A percentile compares a stretch with the other conserved stretches of the same genome.
These are phyloP conservation scores for Euwallacea similis DNA, from an alignment of 1,140 invertebrate species.

Conservation along the genomic window DNA sequence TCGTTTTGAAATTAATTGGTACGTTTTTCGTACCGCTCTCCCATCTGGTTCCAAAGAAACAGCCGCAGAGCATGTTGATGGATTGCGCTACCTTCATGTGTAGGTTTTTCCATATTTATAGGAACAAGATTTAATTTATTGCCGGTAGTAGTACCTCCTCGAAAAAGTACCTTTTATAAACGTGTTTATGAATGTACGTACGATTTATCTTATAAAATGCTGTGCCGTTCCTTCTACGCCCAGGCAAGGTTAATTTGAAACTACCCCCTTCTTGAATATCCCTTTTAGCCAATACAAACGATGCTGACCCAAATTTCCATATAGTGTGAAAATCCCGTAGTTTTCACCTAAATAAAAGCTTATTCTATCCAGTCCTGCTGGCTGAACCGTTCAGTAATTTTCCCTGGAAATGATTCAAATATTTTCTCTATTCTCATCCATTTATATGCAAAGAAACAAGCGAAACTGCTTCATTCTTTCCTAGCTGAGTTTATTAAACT, in stretches of 20 bases:
- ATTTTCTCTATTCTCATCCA: neutral
- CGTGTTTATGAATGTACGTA: too few species aligned
- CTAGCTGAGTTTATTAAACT: neutral
- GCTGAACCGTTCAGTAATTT: neutral
- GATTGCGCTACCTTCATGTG: constrained; percentile 3
- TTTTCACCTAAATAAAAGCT: neutral
- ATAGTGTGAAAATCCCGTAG: neutral
- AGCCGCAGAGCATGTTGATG: constrained; percentile 13
- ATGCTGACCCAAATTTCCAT: neutral
- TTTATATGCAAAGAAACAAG: neutral
- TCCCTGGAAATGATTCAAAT: neutral
- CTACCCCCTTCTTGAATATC: neutral
- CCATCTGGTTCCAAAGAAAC: constrained; percentile 23
- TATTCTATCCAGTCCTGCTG: neutral
- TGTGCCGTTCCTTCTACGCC: too few species aligned
- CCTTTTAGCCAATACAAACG: constrained; percentile 1
- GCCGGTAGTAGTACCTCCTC: too few species aligned
- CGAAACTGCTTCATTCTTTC: too few species aligned
- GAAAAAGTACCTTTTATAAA: too few species aligned
- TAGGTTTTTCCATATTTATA: neutral
- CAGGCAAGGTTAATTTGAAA: neutral
- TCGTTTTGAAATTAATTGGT: constrained; percentile 28
- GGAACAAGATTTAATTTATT: neutral
- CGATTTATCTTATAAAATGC: too few species aligned
- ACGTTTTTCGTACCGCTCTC: constrained; percentile 17